phyloP scores from a whole-genome alignment of 2,113 vertebrate species.

The Paralichthys olivaceus region DNA sequence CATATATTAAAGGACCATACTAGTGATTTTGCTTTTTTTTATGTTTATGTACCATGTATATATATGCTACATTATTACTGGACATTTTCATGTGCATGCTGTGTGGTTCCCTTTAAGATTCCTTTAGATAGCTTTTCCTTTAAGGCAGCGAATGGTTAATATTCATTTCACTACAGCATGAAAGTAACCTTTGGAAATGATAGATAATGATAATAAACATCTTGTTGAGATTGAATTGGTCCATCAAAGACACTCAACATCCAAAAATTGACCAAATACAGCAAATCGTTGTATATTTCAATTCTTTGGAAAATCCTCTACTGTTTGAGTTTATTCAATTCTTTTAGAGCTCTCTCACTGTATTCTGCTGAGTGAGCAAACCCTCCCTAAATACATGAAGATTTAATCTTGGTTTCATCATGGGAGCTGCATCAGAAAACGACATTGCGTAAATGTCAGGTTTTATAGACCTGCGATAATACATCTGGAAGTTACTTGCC shows the following conservation, averaged over 20 bases:
- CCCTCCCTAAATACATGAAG: background rate
- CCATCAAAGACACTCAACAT: background rate
- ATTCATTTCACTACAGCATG: background rate
- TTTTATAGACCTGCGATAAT: slow-evolving; percentile 3
- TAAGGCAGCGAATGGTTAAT: background rate
- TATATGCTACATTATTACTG: background rate
- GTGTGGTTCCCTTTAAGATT: background rate
- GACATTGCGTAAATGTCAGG: background rate
- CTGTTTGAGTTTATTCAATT: background rate
- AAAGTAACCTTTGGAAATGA: background rate
- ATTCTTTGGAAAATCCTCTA: background rate
- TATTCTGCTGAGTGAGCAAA: slow-evolving; percentile 6
- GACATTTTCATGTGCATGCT: background rate
- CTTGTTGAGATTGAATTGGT: background rate
- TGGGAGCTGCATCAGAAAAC: background rate
- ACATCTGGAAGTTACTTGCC: background rate
- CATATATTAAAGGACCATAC: background rate
- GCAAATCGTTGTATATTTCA: background rate
- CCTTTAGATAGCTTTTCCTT: background rate
- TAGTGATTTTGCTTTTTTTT: background rate
- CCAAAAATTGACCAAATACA: background rate
- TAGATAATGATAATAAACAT: background rate
- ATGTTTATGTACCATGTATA: background rate
- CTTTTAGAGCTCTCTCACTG: too few relatives aligned
- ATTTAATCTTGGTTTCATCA: background rate